Base-by-base conservation (phyloP, 2,113 vertebrate species). In the Xerus inauris region DNA sequence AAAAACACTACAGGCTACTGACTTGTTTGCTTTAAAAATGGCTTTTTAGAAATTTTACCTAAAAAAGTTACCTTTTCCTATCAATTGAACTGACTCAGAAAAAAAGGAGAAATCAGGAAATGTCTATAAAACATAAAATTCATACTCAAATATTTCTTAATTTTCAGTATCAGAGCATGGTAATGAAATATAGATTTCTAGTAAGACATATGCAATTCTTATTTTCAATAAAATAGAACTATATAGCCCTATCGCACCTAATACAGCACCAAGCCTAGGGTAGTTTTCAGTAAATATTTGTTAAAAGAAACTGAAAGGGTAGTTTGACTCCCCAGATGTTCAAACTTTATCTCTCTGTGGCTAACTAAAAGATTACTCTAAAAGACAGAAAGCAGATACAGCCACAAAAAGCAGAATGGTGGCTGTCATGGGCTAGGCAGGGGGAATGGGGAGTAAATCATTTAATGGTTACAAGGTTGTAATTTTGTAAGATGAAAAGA, bases 81-180 rank as follows among this genome's bases (percentile, higher is more conserved):
- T 67, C 62, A 87, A 82, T 62, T 82, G 69, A 96, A 93, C 94
- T 86, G n/a, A 76, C 28, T 86, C 13, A 67, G n/a, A 79, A 62
- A 90, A 45, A 3, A 69, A 80, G 35, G 12, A 24, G 32, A 38
- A 81, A 94, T 73, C 35, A 85, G 32, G 62, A 87, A 81, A 82
- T 67, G 20, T 11, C 73, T 87, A 73, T 40, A 81, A 57, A 76
- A 80, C 77, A 40, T 22, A 42, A 75, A 62, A 87, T 80, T 87
- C 54, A 93, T 11, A 84, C 13, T 30, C 71, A 88, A n/a, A 77
- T 22, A 64, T n/a, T 65, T 32, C 40, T 94, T 38, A 64, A 62
- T 84, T 94, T 94, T 92, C 54, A 84, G 47, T 38, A 28, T 73
- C 69, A 91, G 67, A 69, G 62, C 49, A 82, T 28, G 24, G 45